Evolutionary conservation across 2,113 vertebrate species (phyloP).

Genomic region (Cavia porcellus): DNA sequence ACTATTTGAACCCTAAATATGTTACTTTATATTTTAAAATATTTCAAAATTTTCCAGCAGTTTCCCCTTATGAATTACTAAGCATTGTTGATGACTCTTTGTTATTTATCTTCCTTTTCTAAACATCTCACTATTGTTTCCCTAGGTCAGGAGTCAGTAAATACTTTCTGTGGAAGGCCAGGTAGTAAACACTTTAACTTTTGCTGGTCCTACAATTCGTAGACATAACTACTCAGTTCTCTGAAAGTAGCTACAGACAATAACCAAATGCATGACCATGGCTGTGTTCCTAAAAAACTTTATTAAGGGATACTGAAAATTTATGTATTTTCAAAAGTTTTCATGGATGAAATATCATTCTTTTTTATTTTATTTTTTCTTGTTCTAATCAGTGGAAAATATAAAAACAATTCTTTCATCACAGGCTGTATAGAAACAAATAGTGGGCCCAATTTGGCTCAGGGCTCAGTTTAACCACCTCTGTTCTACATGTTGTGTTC

Average conservation of each 20-base stretch:
- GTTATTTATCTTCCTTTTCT: background rate
- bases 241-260: background rate
- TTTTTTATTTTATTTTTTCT: background rate
- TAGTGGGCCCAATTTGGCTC: background rate
- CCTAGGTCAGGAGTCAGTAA: background rate
- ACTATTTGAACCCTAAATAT: background rate
- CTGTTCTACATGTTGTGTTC: background rate
- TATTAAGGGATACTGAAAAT: background rate
- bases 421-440: background rate
- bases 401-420: background rate
- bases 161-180: background rate
- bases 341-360: background rate
- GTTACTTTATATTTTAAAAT: background rate
- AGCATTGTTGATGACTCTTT: background rate
- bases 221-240: background rate
- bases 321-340: background rate
- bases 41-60: background rate
- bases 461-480: background rate
- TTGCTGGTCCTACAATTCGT: background rate
- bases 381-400: background rate
- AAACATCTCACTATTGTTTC: background rate
- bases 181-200: background rate
- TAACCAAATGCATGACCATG: background rate
- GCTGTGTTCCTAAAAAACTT: background rate
- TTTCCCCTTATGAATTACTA: background rate